Evolutionary conservation across 1,140 invertebrate genomes (phyloP).

Genomic region (Schlechtendalia chinensis): DNA sequence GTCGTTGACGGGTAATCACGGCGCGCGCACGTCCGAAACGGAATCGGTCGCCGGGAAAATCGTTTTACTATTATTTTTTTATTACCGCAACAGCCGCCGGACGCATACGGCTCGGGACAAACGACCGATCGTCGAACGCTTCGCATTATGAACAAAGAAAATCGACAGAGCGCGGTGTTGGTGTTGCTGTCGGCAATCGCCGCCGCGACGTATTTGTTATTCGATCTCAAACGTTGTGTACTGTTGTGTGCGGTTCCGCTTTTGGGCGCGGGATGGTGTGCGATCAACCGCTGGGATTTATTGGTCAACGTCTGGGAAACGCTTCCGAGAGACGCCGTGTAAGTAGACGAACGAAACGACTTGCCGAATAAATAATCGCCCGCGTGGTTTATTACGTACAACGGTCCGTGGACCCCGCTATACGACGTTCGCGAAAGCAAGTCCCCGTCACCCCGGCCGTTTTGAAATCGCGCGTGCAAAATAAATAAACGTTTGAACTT

Average conservation of each 20-base stretch:
- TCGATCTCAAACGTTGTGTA: not conserved
- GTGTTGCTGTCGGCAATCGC: not conserved
- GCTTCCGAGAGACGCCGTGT: constrained; percentile 54
- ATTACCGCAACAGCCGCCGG: no score
- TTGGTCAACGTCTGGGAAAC: constrained; percentile 52
- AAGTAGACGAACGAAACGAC: constrained; percentile 50
- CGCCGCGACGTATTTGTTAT: not conserved
- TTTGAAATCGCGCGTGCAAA: no score
- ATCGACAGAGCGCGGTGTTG: not conserved
- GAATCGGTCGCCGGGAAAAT: not conserved
- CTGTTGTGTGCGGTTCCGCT: not conserved
- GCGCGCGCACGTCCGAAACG: no score
- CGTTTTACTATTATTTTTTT: no score
- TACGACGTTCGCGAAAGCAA: no score
- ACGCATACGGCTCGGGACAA: no score
- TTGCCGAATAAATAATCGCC: no score
- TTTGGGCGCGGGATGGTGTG: not conserved
- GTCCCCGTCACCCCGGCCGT: no score
- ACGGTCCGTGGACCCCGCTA: no score
- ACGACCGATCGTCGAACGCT: not conserved
- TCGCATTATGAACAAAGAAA: not conserved
- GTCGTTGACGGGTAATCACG: not conserved
- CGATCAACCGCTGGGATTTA: not conserved
- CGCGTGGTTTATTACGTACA: no score
- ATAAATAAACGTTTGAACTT: no score